phyloP scores from a whole-genome alignment of 2,797 vertebrate species.

The Pipistrellus nathusii region DNA sequence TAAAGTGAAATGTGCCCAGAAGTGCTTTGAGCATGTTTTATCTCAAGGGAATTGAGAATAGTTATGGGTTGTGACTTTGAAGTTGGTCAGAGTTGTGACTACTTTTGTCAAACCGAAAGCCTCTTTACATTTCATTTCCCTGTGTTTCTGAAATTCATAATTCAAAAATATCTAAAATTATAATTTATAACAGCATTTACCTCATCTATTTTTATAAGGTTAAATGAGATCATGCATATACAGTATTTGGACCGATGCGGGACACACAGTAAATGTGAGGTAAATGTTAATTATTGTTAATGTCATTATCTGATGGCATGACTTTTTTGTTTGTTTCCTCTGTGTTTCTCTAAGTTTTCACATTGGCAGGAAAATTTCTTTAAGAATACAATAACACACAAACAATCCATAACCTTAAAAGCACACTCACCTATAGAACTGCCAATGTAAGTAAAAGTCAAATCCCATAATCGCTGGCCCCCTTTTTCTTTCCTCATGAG shows the following conservation, averaged over 20 bases:
- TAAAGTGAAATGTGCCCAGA: conserved; percentile 7
- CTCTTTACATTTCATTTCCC: not conserved
- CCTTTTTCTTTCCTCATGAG: not conserved
- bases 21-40: not conserved
- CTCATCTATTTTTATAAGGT: not conserved
- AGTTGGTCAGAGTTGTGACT: not conserved
- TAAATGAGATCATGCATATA: not conserved
- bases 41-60: not conserved
- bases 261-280: not conserved
- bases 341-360: conserved; percentile 3
- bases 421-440: not conserved
- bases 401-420: not conserved
- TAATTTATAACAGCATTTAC: not conserved
- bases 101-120: not conserved
- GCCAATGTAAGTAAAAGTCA: not conserved
- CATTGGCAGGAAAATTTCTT: not conserved
- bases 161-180: not conserved
- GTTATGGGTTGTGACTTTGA: not conserved
- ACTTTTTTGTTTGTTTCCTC: not conserved
- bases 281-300: not conserved
- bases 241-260: not conserved
- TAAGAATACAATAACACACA: conserved; percentile 28
- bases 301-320: not conserved
- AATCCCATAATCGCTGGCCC: not conserved
- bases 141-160: not conserved